phyloP scores from a whole-genome alignment of 2,797 vertebrate species.

The Heliangelus exortis region DNA sequence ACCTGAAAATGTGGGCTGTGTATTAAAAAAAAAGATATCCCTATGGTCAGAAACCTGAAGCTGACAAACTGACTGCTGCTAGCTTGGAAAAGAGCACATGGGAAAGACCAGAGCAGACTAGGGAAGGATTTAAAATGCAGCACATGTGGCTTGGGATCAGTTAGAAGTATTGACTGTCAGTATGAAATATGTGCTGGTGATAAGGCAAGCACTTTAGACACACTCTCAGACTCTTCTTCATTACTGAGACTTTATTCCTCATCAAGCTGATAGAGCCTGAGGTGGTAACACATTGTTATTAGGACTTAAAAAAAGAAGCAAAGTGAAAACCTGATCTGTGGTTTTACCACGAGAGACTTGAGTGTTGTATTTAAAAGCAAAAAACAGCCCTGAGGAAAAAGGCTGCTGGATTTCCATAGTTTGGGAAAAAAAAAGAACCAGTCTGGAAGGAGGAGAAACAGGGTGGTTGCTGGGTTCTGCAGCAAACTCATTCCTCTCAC shows the following conservation, averaged over 20 bases:
- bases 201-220: conserved; percentile 40
- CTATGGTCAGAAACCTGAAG: background rate
- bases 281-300: background rate
- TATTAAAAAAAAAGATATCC: background rate
- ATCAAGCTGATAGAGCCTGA: conserved; percentile 3
- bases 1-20: background rate
- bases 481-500: background rate
- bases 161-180: conserved; percentile 45
- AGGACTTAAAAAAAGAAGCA: background rate
- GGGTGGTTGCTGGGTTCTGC: background rate
- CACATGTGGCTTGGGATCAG: conserved; percentile 1
- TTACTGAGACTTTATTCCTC: conserved; percentile 44
- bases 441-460: background rate
- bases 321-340: background rate
- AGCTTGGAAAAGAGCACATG: background rate
- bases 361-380: background rate
- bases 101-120: background rate
- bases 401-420: background rate
- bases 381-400: background rate
- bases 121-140: conserved; percentile 36
- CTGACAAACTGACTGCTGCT: background rate
- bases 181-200: conserved; percentile 39
- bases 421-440: background rate
- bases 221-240: conserved; percentile 41
- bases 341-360: background rate